phyloP scores from a whole-genome alignment of 2,113 vertebrate genomes.

The Progne subis region DNA sequence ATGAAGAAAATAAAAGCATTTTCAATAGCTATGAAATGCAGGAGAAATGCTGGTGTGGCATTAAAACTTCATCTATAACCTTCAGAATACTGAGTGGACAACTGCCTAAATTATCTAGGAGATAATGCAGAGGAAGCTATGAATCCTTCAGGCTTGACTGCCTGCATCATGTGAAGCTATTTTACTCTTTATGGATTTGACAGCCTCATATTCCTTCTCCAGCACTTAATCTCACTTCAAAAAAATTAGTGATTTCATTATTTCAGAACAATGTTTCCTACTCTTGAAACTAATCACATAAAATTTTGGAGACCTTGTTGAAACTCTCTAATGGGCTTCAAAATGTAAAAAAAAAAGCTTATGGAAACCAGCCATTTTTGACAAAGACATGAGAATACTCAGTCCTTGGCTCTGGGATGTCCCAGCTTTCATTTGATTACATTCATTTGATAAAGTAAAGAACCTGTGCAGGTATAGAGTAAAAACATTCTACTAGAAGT shows the following conservation, averaged over 20 bases:
- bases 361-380: background rate
- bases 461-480: accelerated
- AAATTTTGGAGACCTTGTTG: background rate
- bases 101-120: background rate
- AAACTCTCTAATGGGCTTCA: background rate
- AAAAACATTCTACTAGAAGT: background rate
- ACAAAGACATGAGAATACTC: background rate
- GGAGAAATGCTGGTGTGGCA: background rate
- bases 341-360: background rate
- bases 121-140: background rate
- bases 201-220: background rate
- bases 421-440: background rate
- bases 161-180: background rate
- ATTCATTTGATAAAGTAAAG: background rate
- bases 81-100: background rate
- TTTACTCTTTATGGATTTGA: background rate
- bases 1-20: background rate
- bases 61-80: background rate
- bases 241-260: background rate
- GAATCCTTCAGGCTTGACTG: background rate
- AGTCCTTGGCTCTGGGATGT: background rate
- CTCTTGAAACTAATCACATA: background rate
- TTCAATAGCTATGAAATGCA: background rate
- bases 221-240: background rate
- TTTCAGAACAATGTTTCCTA: background rate